Evolutionary conservation across 2,113 vertebrate genomes (phyloP).

Genomic region (Paratilapia polleni): DNA sequence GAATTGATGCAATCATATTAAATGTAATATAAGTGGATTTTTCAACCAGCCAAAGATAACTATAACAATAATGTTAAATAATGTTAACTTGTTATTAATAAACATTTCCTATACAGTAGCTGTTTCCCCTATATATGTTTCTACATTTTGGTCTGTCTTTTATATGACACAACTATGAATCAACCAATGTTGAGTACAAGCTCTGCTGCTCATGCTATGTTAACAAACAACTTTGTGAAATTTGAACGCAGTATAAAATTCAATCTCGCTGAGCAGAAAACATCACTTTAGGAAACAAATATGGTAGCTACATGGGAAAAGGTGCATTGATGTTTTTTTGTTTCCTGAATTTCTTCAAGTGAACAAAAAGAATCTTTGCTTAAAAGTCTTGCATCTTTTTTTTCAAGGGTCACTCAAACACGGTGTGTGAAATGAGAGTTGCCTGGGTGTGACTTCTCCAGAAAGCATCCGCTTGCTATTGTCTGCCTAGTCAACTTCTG

Average conservation of each 20-base stretch:
- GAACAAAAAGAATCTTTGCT: conserved; percentile 61
- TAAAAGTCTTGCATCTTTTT: conserved; percentile 61
- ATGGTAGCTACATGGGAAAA: conserved; percentile 27
- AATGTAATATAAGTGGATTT: not conserved
- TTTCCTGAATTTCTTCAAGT: conserved; percentile 31
- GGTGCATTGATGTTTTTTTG: conserved; percentile 24
- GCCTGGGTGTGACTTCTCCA: conserved; percentile 80
- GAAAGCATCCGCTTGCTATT: conserved; percentile 81
- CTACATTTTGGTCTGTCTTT: not conserved
- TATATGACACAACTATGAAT: not conserved
- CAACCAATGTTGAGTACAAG: not conserved
- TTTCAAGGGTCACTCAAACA: conserved; percentile 70
- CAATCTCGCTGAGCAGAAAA: not conserved
- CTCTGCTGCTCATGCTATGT: not conserved
- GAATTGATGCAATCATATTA: not conserved
- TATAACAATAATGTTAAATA: not conserved
- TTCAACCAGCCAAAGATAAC: not conserved
- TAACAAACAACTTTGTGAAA: conserved; percentile 24
- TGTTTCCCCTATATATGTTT: not conserved
- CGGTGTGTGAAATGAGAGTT: conserved; percentile 79
- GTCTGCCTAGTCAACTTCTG: conserved; percentile 81
- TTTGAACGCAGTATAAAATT: conserved; percentile 1
- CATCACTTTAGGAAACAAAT: not conserved
- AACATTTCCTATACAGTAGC: not conserved
- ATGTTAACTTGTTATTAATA: not conserved